These are phyloP conservation scores for Venturia canescens DNA, from an alignment of 1,140 invertebrate species.

Conservation along the genomic window DNA sequence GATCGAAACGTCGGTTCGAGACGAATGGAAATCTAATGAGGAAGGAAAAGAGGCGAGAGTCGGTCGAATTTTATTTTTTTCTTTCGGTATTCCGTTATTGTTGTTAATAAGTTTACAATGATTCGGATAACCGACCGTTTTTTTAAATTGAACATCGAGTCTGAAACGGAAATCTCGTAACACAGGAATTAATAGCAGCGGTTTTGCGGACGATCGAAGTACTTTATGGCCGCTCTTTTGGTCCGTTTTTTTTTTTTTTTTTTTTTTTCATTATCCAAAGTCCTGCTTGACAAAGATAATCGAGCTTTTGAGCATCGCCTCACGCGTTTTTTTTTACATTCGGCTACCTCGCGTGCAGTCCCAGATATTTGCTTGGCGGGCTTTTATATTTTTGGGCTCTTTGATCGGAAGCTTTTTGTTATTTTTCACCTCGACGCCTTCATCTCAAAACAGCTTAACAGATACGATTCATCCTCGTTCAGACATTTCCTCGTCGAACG, in stretches of 20 bases:
- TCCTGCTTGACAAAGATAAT: neutral
- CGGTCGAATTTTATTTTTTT: no score
- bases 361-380: slow-evolving; percentile 71
- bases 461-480: neutral
- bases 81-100: no score
- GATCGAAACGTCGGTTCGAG: slow-evolving; percentile 19
- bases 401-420: slow-evolving; percentile 62
- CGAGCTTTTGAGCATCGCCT: no score
- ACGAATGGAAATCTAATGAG: slow-evolving; percentile 46
- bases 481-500: neutral
- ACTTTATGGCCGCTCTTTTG: slow-evolving; percentile 38
- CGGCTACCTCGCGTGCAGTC: slow-evolving; percentile 13
- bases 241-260: neutral
- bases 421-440: neutral
- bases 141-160: slow-evolving; percentile 52
- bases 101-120: no score
- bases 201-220: slow-evolving; percentile 31
- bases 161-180: slow-evolving; percentile 67
- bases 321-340: neutral
- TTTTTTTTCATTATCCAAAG: neutral
- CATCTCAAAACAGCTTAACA: slow-evolving; percentile 18
- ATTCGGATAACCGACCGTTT: no score
- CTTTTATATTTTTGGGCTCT: slow-evolving; percentile 78
- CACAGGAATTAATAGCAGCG: slow-evolving; percentile 32
- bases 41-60: slow-evolving; percentile 20